Base-by-base conservation (phyloP, 2,888 invertebrate genomes). In the Acronicta psi region DNA sequence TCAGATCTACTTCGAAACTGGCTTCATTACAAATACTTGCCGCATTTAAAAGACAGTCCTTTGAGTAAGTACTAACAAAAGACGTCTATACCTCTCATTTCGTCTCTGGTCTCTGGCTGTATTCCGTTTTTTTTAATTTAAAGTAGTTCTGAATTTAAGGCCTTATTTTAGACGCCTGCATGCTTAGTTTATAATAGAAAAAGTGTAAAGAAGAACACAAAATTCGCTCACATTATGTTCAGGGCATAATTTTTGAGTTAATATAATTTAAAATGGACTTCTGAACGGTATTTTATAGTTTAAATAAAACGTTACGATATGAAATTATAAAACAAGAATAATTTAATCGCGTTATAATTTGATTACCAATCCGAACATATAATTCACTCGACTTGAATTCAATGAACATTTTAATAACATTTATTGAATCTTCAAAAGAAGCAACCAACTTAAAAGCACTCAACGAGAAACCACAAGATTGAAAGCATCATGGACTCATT, bases 61-160 rank as follows among this genome's bases (percentile, higher is more conserved):
- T 29, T 40, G 6, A 34, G 29, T 41, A 17, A 34, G 29, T 41
- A 17, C 29, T 11, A 43, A 60, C 47, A 54, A 65, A 64, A 60
- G 52, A 34, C 42, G 42, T 44, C 55, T 52, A 54, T 43, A 49
- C 37, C 56, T 17, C 50, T 47, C 57, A 29, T 59, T 55, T 57
- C 51, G 31, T 38, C 47, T 49, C 16, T 31, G 58, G 31, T 38
- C 47, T 49, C 16, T 31, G 58, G 52, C 42, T 63, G 56, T 64
- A 59, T 43, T 64, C 59, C 52, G 38, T 53, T 72, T 50, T 44
- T 66, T 71, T 49, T 43, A 37, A 41, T 47, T 69, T 52, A 17
- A 45, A 71, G 42, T 50, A 50, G 66, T 65, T 53, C 59, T 58
- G 25, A 17, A 50, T 50, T 70, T 50, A 34, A 18, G 38, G 10